Evolutionary conservation across 1,140 invertebrate genomes (phyloP).

Genomic region (Atta cephalotes): DNA sequence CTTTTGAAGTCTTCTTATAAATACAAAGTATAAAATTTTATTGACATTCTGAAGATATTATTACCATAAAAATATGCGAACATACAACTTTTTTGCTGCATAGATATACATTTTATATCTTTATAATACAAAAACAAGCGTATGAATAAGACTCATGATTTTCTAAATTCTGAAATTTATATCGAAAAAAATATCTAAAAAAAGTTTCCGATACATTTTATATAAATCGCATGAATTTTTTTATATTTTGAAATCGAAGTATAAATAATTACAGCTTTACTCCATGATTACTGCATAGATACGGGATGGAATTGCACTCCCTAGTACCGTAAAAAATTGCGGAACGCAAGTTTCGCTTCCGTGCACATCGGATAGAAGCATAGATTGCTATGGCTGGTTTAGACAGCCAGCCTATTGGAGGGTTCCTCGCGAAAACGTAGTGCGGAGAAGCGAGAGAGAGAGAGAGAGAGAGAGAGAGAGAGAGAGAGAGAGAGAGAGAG

Average conservation of each 20-base stretch:
- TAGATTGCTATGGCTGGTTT: constrained; percentile 12
- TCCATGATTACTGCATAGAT: constrained; percentile 6
- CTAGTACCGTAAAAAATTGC: constrained; percentile 19
- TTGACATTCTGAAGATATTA: neutral
- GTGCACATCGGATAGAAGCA: neutral
- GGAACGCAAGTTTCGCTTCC: constrained; percentile 17
- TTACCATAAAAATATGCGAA: neutral
- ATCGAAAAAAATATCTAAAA: neutral
- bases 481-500: neutral
- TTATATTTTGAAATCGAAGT: neutral
- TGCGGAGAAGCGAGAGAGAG: neutral
- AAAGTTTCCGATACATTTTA: neutral
- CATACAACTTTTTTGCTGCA: neutral
- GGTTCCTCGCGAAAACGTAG: constrained; percentile 3
- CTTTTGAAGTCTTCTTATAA: too few species aligned
- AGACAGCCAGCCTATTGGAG: neutral
- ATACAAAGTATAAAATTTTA: neutral
- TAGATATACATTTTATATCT: neutral
- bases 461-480: neutral
- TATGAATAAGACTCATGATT: neutral
- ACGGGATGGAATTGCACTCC: neutral
- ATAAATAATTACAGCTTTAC: constrained; percentile 7
- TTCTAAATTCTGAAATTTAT: neutral
- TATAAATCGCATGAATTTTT: neutral
- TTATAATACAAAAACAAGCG: neutral